Evolutionary conservation across 2,888 invertebrate genomes (phyloP).

Genomic region (Cryptocheilus praepositus): DNA sequence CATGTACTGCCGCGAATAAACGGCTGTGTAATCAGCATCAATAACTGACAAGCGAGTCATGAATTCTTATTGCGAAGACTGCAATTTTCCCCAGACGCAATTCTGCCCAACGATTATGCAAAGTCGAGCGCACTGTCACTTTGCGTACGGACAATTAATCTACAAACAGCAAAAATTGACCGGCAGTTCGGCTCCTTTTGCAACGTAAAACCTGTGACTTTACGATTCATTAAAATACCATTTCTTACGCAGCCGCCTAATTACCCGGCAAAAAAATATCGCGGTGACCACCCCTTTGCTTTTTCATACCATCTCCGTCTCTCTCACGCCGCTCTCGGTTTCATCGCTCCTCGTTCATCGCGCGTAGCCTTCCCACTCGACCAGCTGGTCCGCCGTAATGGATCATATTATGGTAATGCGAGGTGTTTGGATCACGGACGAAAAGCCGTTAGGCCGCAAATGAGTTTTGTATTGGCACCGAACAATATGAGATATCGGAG

Average conservation of each 20-base stretch:
- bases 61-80: too few relatives aligned
- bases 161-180: constrained; percentile 24
- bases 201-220: constrained; percentile 56
- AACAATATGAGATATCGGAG: constrained; percentile 20
- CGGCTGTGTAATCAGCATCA: too few relatives aligned
- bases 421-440: constrained; percentile 27
- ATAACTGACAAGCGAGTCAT: too few relatives aligned
- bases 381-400: constrained; percentile 40
- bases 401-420: constrained; percentile 46
- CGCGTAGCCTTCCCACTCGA: constrained; percentile 16
- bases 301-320: constrained; percentile 21
- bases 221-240: constrained; percentile 70
- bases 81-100: too few relatives aligned
- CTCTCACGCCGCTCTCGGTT: constrained; percentile 26
- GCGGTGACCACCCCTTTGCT: constrained; percentile 30
- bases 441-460: constrained; percentile 31
- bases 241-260: constrained; percentile 68
- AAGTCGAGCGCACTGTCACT: neutral
- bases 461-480: constrained; percentile 27
- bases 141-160: constrained; percentile 34
- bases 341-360: constrained; percentile 9
- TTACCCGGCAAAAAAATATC: constrained; percentile 53
- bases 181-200: constrained; percentile 26
- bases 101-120: too few relatives aligned
- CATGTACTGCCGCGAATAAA: too few relatives aligned